These are phyloP conservation scores for Prunella himalayana DNA, from an alignment of 2,113 vertebrate species.

Conservation along the genomic window DNA sequence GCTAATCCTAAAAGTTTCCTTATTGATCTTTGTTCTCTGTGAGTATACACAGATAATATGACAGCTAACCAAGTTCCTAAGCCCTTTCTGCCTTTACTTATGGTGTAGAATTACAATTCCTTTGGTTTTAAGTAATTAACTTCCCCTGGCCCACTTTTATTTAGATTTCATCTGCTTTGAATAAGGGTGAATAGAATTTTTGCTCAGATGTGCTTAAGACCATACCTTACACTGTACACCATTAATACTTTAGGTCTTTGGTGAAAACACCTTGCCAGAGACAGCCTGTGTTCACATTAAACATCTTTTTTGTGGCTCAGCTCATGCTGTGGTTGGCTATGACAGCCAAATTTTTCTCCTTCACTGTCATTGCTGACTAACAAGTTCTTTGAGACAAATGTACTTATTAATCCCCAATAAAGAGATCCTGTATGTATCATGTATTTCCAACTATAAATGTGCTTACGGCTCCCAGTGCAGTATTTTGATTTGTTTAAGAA, in stretches of 20 bases:
- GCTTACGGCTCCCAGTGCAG: background rate
- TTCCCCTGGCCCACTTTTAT: background rate
- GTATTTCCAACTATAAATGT: background rate
- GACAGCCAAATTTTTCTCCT: background rate
- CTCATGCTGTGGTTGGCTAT: background rate
- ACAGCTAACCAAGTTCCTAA: background rate
- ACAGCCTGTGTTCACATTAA: background rate
- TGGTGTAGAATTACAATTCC: background rate
- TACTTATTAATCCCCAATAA: background rate
- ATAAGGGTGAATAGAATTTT: background rate
- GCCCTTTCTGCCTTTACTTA: background rate
- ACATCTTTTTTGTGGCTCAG: background rate
- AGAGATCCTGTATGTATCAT: background rate
- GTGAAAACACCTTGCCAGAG: background rate
- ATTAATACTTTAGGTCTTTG: background rate
- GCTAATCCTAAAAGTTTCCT: background rate
- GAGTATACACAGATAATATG: background rate
- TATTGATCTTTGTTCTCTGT: background rate
- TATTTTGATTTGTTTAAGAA: background rate
- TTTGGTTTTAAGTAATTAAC: background rate
- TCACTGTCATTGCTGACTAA: background rate
- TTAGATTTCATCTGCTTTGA: background rate
- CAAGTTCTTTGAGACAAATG: background rate
- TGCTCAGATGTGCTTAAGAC: background rate
- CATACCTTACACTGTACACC: background rate